Percentiles rank a stretch among this genome's conserved stretches.
Conservation (phyloP, 2,888 invertebrate species). For the Mylabris sibirica region DNA sequence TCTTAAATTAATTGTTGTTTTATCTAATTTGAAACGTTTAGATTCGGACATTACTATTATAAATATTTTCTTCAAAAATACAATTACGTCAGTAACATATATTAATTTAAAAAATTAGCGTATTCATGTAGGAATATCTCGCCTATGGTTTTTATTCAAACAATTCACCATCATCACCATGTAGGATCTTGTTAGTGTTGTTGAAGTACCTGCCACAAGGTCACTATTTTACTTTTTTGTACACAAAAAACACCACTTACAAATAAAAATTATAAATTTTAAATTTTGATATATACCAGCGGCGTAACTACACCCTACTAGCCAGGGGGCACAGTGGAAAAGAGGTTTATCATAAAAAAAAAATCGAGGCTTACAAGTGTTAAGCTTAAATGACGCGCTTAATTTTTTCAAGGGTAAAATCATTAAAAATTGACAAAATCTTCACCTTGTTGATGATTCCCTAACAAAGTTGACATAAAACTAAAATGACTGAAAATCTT, state of each 20-base stretch:
- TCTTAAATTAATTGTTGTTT: constrained; percentile 26
- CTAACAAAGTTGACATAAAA: too few relatives aligned
- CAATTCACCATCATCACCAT: not conserved
- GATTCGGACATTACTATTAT: constrained; percentile 41
- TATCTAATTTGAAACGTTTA: constrained; percentile 48
- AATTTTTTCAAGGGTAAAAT: too few relatives aligned
- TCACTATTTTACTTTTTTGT: constrained; percentile 12
- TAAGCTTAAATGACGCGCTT: too few relatives aligned
- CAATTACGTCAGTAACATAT: not conserved
- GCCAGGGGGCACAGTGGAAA: too few relatives aligned
- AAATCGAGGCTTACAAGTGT: too few relatives aligned
- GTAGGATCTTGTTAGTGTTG: not conserved
- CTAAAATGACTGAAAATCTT: too few relatives aligned
- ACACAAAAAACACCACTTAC: not conserved
- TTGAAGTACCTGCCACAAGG: constrained; percentile 10
- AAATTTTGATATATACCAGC: too few relatives aligned
- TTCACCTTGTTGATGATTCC: too few relatives aligned
- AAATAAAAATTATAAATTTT: not conserved
- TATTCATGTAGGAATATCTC: not conserved
- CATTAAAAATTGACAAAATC: too few relatives aligned
- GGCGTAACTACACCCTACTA: too few relatives aligned
- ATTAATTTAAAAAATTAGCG: not conserved
- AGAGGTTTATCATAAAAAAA: too few relatives aligned
- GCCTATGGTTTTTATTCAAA: not conserved
- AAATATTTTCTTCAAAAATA: not conserved